Percentiles rank a stretch among this genome's conserved stretches.
These are phyloP conservation scores for Drosophila setifemur DNA, from an alignment of 1,140 invertebrate genomes.

Conservation along the genomic window DNA sequence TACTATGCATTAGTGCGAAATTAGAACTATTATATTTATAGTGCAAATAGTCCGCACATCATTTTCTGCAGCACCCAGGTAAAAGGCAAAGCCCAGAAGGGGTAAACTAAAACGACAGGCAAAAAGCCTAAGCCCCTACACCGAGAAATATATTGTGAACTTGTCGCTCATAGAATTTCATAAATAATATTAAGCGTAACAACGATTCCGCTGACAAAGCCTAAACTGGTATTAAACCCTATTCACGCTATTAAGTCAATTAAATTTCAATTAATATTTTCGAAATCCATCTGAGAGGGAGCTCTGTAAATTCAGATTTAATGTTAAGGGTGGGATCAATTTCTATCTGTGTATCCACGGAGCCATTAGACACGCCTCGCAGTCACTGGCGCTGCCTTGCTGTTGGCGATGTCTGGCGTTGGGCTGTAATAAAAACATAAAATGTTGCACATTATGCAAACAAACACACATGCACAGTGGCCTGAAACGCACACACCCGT, in stretches of 20 bases:
- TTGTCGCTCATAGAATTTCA: no score
- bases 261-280: no score
- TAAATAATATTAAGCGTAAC: no score
- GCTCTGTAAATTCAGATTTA: no score
- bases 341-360: conserved; percentile 18
- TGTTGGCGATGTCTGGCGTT: conserved; percentile 33
- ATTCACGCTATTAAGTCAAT: no score
- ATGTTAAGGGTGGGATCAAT: no score
- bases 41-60: conserved; percentile 46
- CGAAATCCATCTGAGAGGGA: no score
- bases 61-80: conserved; percentile 22
- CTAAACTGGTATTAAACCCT: no score
- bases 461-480: conserved; percentile 16
- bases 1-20: conserved; percentile 41
- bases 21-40: conserved; percentile 59
- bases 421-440: conserved; percentile 55
- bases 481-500: not conserved
- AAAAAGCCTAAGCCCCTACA: conserved; percentile 5
- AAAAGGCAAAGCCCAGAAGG: conserved; percentile 15
- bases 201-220: no score
- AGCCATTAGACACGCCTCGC: conserved; percentile 49
- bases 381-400: not conserved
- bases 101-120: not conserved
- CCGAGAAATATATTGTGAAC: no score
- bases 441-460: conserved; percentile 59